Base-by-base conservation (phyloP, 2,797 vertebrate species). In the Gymnoscopelus braueri region DNA sequence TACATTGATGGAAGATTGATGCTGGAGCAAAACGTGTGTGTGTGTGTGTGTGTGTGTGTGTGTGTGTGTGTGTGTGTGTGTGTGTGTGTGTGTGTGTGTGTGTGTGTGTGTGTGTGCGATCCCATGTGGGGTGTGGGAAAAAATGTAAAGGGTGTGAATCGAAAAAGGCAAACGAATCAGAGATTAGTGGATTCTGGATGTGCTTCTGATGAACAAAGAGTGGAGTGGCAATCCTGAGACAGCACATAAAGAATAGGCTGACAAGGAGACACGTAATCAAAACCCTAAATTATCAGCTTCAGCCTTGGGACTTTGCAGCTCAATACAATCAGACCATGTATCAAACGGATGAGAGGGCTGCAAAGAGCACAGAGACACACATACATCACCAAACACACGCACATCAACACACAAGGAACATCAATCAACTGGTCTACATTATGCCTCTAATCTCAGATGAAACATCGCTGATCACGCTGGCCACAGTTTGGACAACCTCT, bases 211-310 rank as follows among this genome's bases (percentile, higher is more conserved):
- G 48, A 51, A 58, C 26, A 53, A n/a, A 51, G 24, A 59, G 63
- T 19, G 4, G 39, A 39, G 19, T 55, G 19, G 50, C 32, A 69
- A 62, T 48, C 60, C 60, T 71, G 65, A 55, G 50, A 57, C 65
- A 61, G 54, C 69, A 55, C 57, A 68, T 59, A 52, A 67, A 71
- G 15, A 66, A 62, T 23, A 11, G 26, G 47, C 23, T 32, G 51
- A 44, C 7, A 12, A 19, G 7, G 32, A 19, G 19, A 56, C 52
- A 67, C 4, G 5, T 24, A 39, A 66, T 56, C 48, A 75, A 3
- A 29, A 29, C 13, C 47, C 60, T 61, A 52, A 55, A 66, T 75
- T 58, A 71, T 56, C 60, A 11, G 12, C 26, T 47, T 44, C 49
- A 57, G 74, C 63, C 53, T 66, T 70, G 23, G 10, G 24, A 53